A percentile compares a stretch with the other conserved stretches of the same genome.
These are phyloP conservation scores for Ormyrus thymus DNA, from an alignment of 2,888 invertebrate species.

Conservation along the genomic window DNA sequence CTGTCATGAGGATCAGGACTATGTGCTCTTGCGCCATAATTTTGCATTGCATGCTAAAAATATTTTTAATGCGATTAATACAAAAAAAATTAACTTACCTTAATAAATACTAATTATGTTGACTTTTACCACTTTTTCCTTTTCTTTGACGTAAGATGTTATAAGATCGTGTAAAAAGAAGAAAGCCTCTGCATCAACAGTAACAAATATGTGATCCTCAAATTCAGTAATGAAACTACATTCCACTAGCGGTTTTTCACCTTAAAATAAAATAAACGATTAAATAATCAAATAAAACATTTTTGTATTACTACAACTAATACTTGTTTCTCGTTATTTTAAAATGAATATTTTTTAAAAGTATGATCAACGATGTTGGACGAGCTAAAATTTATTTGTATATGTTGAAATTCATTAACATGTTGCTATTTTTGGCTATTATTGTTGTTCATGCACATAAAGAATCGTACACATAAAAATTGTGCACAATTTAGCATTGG, in stretches of 20 bases:
- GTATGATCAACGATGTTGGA: too few relatives aligned
- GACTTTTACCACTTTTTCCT: constrained; percentile 84
- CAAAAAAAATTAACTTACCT: neutral
- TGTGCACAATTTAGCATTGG: too few relatives aligned
- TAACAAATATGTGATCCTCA: constrained; percentile 98
- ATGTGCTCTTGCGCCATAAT: constrained; percentile 70
- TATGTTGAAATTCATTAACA: too few relatives aligned
- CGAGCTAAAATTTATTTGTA: too few relatives aligned
- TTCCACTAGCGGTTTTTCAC: constrained; percentile 91
- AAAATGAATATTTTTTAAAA: too few relatives aligned
- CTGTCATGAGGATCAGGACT: constrained; percentile 73
- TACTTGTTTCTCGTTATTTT: neutral
- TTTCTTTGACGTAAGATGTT: constrained; percentile 95
- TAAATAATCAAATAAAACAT: neutral
- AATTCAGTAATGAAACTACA: constrained; percentile 99
- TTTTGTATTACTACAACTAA: neutral
- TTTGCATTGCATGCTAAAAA: constrained; percentile 64
- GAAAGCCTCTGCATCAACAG: constrained; percentile 98
- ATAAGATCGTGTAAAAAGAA: constrained; percentile 98
- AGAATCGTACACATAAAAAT: too few relatives aligned
- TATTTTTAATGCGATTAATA: neutral
- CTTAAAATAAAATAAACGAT: constrained; percentile 71
- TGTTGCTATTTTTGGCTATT: too few relatives aligned
- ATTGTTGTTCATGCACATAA: too few relatives aligned
- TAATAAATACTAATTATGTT: constrained; percentile 18